These are phyloP conservation scores for Hetaerina americana DNA, from an alignment of 1,140 invertebrate genomes.

Conservation along the genomic window DNA sequence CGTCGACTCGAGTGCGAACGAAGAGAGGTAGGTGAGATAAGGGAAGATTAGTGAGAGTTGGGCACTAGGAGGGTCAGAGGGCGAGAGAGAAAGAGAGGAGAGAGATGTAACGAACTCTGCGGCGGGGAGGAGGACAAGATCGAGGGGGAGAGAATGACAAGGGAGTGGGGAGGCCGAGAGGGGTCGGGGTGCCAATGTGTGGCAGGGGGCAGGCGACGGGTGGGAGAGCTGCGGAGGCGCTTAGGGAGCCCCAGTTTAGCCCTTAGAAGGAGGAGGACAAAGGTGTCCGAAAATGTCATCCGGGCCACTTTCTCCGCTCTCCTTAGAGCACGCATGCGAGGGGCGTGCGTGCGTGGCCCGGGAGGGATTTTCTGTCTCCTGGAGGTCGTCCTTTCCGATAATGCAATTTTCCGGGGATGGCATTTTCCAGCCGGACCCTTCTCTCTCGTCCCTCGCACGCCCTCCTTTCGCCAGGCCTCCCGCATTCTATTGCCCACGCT, in stretches of 20 bases:
- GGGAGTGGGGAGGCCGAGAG: not conserved
- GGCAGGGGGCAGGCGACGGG: not conserved
- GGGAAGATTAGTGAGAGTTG: no score
- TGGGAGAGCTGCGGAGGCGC: not conserved
- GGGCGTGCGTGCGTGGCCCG: not conserved
- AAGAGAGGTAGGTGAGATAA: no score
- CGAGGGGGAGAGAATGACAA: not conserved
- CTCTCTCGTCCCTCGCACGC: no score
- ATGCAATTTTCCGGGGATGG: not conserved
- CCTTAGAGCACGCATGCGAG: no score
- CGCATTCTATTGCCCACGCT: not conserved
- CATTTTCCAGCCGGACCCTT: no score
- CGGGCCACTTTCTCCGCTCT: no score
- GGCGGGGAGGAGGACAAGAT: not conserved
- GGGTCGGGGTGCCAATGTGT: not conserved
- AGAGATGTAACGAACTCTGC: not conserved
- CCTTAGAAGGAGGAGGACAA: not conserved
- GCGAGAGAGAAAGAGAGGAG: not conserved
- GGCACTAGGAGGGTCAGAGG: no score
- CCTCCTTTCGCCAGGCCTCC: no score
- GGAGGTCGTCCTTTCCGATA: not conserved
- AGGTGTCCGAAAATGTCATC: not conserved
- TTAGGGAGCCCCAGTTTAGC: not conserved
- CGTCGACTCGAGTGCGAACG: no score
- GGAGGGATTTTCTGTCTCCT: not conserved